A percentile compares a stretch with the other conserved stretches of the same genome.
phyloP scores from a whole-genome alignment of 1,140 invertebrate genomes.

The Eubasilissa regina region DNA sequence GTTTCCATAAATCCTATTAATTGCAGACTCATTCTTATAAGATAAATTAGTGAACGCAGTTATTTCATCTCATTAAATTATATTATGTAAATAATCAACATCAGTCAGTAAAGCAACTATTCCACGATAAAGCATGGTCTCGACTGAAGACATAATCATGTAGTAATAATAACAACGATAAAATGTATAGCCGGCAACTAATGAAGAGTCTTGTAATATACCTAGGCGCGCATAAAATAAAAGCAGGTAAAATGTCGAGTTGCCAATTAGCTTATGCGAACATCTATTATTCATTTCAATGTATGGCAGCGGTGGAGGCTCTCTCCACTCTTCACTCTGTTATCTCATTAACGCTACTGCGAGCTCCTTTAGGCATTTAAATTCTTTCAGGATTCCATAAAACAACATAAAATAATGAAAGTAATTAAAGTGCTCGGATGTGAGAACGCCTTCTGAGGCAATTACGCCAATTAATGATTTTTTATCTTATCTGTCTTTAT shows the following conservation, averaged over 20 bases:
- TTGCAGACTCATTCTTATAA: too few species aligned
- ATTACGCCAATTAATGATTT: slow-evolving; percentile 59
- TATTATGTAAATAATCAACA: too few species aligned
- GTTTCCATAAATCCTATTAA: too few species aligned
- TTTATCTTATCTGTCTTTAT: slow-evolving; percentile 14
- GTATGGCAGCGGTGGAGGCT: slow-evolving; percentile 30
- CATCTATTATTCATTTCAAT: slow-evolving; percentile 59
- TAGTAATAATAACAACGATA: slow-evolving; percentile 10
- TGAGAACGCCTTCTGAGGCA: slow-evolving; percentile 57
- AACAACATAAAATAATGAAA: slow-evolving; percentile 60
- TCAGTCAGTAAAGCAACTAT: too few species aligned
- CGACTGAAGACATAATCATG: slow-evolving; percentile 11
- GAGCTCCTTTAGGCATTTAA: slow-evolving; percentile 57
- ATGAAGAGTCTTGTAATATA: slow-evolving; percentile 15
- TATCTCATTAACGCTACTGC: slow-evolving; percentile 58
- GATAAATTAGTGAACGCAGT: too few species aligned
- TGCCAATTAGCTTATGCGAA: slow-evolving; percentile 59
- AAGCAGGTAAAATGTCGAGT: slow-evolving; percentile 29
- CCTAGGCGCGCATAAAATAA: slow-evolving; percentile 11
- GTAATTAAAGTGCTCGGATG: slow-evolving; percentile 59
- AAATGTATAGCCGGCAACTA: neutral
- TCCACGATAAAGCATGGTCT: neutral
- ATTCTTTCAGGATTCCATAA: slow-evolving; percentile 60
- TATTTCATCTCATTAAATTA: too few species aligned
- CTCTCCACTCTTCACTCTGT: slow-evolving; percentile 43